These are phyloP conservation scores for Tiliqua scincoides DNA, from an alignment of 2,113 vertebrate species.

Conservation along the genomic window DNA sequence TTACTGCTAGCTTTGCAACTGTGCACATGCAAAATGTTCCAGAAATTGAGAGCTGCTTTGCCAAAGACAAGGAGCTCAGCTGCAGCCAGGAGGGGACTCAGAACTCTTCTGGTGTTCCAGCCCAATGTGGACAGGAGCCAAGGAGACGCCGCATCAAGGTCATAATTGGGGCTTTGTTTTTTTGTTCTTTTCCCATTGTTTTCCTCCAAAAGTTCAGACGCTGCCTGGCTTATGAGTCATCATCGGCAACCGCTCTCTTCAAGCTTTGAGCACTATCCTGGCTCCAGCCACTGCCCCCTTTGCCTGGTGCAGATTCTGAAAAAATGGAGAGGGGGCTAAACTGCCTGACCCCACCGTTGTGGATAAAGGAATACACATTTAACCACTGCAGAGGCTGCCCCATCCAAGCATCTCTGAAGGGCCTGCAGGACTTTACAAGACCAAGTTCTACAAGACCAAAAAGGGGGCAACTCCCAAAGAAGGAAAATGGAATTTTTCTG, in stretches of 20 bases:
- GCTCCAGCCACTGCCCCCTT: neutral
- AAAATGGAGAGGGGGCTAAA: fast-evolving
- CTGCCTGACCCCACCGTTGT: neutral
- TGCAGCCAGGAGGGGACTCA: conserved; percentile 59
- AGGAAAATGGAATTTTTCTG: too few species aligned
- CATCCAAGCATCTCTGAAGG: neutral
- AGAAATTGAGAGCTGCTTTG: conserved; percentile 63
- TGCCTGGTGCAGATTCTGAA: neutral
- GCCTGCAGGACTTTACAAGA: neutral
- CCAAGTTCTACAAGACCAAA: neutral
- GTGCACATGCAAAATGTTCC: conserved; percentile 64
- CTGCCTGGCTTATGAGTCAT: conserved; percentile 55
- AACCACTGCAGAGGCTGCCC: neutral
- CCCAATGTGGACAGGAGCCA: conserved; percentile 63
- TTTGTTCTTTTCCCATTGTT: conserved; percentile 3
- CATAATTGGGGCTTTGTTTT: conserved; percentile 2
- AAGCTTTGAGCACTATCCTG: neutral
- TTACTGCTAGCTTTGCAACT: conserved; percentile 59
- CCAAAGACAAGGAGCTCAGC: conserved; percentile 46
- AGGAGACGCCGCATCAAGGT: conserved; percentile 66
- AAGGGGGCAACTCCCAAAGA: neutral
- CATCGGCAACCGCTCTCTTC: conserved; percentile 25
- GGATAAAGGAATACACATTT: too few species aligned
- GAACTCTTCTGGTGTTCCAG: conserved; percentile 58
- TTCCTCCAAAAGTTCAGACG: conserved; percentile 33